These are phyloP conservation scores for Sesia bembeciformis DNA, from an alignment of 2,888 invertebrate genomes.

Conservation along the genomic window DNA sequence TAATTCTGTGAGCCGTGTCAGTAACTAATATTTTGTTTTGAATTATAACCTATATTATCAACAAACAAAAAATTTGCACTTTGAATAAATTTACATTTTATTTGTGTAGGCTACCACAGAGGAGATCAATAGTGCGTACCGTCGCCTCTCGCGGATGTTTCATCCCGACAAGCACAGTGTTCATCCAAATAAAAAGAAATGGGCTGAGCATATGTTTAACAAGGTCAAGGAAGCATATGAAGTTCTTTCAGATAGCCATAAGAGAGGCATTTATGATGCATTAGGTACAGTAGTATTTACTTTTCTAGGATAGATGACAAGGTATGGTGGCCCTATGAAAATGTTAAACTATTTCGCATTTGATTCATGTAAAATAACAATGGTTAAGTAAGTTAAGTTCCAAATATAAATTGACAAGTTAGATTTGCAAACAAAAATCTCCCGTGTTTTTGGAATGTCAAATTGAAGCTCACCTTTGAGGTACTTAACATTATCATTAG, in stretches of 20 bases:
- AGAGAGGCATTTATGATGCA: slow-evolving; percentile 95
- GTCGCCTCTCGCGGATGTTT: slow-evolving; percentile 91
- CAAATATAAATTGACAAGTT: too few species aligned
- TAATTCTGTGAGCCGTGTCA: neutral
- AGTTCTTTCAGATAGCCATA: slow-evolving; percentile 94
- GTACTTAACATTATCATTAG: too few species aligned
- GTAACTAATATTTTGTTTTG: neutral
- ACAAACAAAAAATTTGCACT: neutral
- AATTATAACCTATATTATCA: neutral
- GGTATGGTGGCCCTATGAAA: too few species aligned
- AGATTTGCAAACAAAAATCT: too few species aligned
- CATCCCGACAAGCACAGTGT: slow-evolving; percentile 96
- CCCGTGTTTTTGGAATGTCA: too few species aligned
- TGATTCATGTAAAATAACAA: too few species aligned
- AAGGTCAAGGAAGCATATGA: slow-evolving; percentile 96
- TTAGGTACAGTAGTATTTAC: slow-evolving; percentile 40
- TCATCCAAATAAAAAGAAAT: slow-evolving; percentile 85
- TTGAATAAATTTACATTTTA: slow-evolving; percentile 3
- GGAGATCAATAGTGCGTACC: slow-evolving; percentile 95
- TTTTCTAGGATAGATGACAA: too few species aligned
- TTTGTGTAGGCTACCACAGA: slow-evolving; percentile 87
- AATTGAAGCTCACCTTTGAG: too few species aligned
- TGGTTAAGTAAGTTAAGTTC: too few species aligned
- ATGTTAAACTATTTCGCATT: too few species aligned
- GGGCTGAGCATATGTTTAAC: slow-evolving; percentile 94